These are phyloP conservation scores for Xenopus petersii DNA, from an alignment of 2,797 vertebrate genomes.

Conservation along the genomic window DNA sequence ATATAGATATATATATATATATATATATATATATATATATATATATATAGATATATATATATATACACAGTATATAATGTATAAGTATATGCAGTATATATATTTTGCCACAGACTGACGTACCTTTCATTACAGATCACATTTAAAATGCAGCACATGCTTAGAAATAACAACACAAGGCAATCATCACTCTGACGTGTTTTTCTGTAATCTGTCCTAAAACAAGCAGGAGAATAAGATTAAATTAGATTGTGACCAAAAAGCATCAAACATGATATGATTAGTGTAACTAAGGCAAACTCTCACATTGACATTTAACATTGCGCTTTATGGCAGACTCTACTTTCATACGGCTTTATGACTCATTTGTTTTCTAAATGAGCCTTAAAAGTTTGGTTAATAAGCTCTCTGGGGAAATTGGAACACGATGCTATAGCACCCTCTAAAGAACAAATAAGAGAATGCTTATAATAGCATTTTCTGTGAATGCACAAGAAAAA, in stretches of 20 bases:
- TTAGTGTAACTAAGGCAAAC: conserved; percentile 29
- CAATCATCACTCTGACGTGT: conserved; percentile 29
- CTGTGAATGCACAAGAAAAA: too few species aligned
- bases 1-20: too few species aligned
- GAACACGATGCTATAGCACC: conserved; percentile 5
- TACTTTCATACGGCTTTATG: conserved; percentile 27
- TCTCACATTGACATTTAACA: conserved; percentile 43
- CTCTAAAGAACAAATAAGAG: conserved; percentile 12
- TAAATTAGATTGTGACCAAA: conserved; percentile 41
- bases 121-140: conserved; percentile 4
- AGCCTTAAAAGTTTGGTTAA: conserved; percentile 33
- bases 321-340: conserved; percentile 33
- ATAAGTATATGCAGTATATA: too few species aligned
- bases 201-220: conserved; percentile 22
- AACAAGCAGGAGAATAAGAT: conserved; percentile 29
- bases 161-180: conserved; percentile 18
- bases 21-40: too few species aligned
- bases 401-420: conserved; percentile 14
- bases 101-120: background rate
- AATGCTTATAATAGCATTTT: background rate
- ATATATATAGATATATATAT: too few species aligned
- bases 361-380: conserved; percentile 28
- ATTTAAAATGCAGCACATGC: conserved; percentile 7
- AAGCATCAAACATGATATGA: conserved; percentile 38
- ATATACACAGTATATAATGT: too few species aligned